These are phyloP conservation scores for Trissoscelio sp. DNA, from an alignment of 2,888 invertebrate genomes.

Conservation along the genomic window DNA sequence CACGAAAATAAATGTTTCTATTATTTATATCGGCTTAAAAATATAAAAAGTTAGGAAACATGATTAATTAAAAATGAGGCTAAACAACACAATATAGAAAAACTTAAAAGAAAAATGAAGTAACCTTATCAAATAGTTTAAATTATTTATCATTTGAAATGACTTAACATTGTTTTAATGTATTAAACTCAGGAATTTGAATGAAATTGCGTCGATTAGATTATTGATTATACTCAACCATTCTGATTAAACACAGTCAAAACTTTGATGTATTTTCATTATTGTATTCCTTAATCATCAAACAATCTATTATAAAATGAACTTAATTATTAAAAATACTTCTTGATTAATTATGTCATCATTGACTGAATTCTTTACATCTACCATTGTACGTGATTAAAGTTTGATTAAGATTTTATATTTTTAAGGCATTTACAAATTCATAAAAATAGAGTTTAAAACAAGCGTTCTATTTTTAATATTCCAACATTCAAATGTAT, in stretches of 20 bases:
- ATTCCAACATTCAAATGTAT: no score
- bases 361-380: not conserved
- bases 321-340: not conserved
- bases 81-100: not conserved
- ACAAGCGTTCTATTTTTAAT: conserved; percentile 15
- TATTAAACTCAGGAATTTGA: conserved; percentile 16
- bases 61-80: not conserved
- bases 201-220: conserved; percentile 30
- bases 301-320: not conserved
- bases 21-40: no score
- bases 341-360: not conserved
- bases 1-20: no score
- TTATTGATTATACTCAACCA: conserved; percentile 21
- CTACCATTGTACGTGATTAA: no score
- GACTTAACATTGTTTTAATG: conserved; percentile 9
- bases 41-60: no score
- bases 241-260: conserved; percentile 1
- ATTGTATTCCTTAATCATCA: not conserved
- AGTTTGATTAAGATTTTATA: not conserved
- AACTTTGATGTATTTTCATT: not conserved
- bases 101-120: not conserved
- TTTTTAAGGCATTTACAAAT: conserved; percentile 27
- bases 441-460: conserved; percentile 26
- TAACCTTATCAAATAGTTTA: not conserved
- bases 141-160: not conserved